phyloP scores from a whole-genome alignment of 2,113 vertebrate species.

The Polypterus bichir region DNA sequence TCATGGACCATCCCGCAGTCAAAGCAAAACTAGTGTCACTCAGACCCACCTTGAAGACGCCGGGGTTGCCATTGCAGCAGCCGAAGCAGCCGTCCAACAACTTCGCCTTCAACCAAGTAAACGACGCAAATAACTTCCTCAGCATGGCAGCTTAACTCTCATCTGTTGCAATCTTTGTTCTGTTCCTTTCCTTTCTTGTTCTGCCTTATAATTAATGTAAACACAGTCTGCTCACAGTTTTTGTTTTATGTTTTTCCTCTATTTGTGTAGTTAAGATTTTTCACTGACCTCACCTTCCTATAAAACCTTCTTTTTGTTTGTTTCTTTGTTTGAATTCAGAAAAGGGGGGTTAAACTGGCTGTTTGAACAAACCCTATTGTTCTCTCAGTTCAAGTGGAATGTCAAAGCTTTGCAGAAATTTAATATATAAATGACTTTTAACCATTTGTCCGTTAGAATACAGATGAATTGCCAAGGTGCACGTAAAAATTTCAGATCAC shows the following conservation, averaged over 20 bases:
- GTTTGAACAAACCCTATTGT: slow-evolving; percentile 48
- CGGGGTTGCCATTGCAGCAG: slow-evolving; percentile 89
- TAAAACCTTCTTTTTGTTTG: slow-evolving; percentile 34
- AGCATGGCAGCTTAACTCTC: slow-evolving; percentile 80
- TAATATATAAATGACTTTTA: too few species aligned
- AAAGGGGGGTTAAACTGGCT: slow-evolving; percentile 63
- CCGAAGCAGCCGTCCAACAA: slow-evolving; percentile 92
- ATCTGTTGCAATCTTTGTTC: slow-evolving; percentile 65
- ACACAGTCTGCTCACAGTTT: slow-evolving; percentile 50
- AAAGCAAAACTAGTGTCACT: slow-evolving; percentile 97
- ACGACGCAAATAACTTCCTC: slow-evolving; percentile 81
- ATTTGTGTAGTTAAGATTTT: slow-evolving; percentile 48
- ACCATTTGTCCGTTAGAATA: too few species aligned
- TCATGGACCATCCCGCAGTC: slow-evolving; percentile 89
- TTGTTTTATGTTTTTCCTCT: slow-evolving; percentile 48
- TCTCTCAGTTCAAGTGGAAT: slow-evolving; percentile 25
- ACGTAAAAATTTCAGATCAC: too few species aligned
- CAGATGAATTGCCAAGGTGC: too few species aligned
- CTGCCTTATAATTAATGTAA: slow-evolving; percentile 32
- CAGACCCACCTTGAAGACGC: slow-evolving; percentile 94
- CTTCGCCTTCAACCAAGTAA: slow-evolving; percentile 98
- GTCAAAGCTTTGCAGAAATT: not conserved
- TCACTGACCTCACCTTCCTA: slow-evolving; percentile 42
- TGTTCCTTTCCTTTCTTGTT: slow-evolving; percentile 24
- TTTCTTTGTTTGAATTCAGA: slow-evolving; percentile 4